Base-by-base conservation (phyloP, 2,797 vertebrate genomes). In the Pipistrellus pipistrellus region DNA sequence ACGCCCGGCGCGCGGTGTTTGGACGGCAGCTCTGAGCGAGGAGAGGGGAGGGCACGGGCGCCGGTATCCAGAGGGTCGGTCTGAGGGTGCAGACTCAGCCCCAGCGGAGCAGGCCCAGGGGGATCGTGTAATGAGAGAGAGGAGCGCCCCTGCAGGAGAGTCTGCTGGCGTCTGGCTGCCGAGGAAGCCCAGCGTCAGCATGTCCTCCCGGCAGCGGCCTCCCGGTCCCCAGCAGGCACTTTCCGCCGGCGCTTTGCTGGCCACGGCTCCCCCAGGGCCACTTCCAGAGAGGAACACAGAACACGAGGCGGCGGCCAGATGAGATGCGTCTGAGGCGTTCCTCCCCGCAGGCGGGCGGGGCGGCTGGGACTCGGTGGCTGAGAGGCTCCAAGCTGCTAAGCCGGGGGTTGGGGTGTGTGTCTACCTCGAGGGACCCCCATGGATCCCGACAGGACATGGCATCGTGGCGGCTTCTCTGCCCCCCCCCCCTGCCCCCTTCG, bases 321-420 rank as follows among this genome's bases (percentile, higher is more conserved):
- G 64, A 96, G 96, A 77, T 97, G 96, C 97, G 97, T 97, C 94
- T 62, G 87, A 94, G 88, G 59, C 96, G 98, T 96, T 93, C 96
- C 93, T 96, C 83, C 95, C 95, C n/a, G 41, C 92, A 96, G 97
- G 90, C 93, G 55, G 38, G 23, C 76, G 18, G 81, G 32, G 62
- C 1, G 6, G 68, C 73, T 14, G 27, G 71, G 25, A 83, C 59
- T 83, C 59, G 3, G 27, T 62, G 59, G 18, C 69, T 0, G 2
- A 30, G 64, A 30, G 38, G 62, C 85, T 82, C 32, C 18, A 51
- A 88, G 57, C 35, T 73, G 32, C 59, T 2, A 9, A 41, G 38
- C 71, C 12, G 64, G 41, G 38, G 2, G 23, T 2, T 1, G 3
- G 25, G 6, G 4, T 59, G 59, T 62, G 7, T 30, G 21, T 66